phyloP scores from a whole-genome alignment of 2,113 vertebrate genomes.

The Machaerirhynchus nigripectus region DNA sequence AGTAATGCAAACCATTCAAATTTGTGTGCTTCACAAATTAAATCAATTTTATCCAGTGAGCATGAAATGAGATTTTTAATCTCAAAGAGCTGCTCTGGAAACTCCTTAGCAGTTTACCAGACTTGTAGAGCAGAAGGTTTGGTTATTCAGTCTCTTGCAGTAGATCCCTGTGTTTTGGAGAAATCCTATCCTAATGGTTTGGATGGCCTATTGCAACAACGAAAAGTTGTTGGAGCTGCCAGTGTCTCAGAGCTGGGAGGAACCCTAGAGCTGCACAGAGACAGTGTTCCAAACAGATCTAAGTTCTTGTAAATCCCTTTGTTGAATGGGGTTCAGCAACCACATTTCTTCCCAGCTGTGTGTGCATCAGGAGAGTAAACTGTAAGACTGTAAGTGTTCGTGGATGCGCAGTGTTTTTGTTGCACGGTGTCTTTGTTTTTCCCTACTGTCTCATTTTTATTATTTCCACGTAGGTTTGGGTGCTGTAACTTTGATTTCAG shows the following conservation, averaged over 20 bases:
- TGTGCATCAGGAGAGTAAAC: neutral
- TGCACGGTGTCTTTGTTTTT: neutral
- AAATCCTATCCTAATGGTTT: neutral
- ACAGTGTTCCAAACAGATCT: neutral
- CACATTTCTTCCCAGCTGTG: neutral
- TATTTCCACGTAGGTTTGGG: neutral
- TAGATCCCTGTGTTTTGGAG: neutral
- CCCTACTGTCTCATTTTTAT: neutral
- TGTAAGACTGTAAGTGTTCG: rapidly evolving
- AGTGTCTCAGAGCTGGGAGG: neutral
- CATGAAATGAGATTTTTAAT: neutral
- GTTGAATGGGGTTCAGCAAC: neutral
- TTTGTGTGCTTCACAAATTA: neutral
- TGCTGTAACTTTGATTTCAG: neutral
- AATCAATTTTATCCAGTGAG: neutral
- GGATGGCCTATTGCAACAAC: neutral
- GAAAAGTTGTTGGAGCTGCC: neutral
- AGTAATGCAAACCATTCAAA: neutral
- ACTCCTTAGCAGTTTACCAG: neutral
- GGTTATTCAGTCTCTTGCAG: neutral
- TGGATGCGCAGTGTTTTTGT: neutral
- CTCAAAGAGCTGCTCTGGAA: neutral
- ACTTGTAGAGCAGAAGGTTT: neutral
- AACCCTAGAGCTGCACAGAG: neutral
- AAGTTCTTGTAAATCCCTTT: neutral